phyloP scores from a whole-genome alignment of 2,888 invertebrate genomes.

The Encarsia formosa region DNA sequence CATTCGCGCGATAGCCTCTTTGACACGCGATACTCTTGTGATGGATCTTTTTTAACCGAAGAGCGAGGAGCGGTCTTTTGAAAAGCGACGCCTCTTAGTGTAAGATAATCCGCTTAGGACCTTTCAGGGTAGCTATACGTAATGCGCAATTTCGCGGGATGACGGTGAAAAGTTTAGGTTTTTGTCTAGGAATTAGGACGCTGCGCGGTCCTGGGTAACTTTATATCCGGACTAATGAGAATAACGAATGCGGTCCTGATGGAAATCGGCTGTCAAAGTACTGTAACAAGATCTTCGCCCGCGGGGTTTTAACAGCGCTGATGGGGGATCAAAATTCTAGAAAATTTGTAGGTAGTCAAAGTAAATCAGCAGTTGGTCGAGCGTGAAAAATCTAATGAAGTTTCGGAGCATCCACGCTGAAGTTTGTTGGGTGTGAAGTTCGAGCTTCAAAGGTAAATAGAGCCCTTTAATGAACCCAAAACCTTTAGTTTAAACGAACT shows the following conservation, averaged over 20 bases:
- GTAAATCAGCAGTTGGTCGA: no score
- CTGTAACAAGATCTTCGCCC: background rate
- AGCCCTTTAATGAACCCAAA: no score
- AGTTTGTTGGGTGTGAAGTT: no score
- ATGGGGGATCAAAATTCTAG: background rate
- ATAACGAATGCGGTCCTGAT: background rate
- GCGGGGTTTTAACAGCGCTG: background rate
- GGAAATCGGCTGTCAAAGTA: background rate
- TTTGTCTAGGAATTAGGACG: no score
- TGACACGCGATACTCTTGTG: constrained; percentile 24
- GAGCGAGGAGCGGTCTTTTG: constrained; percentile 12
- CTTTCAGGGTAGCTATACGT: background rate
- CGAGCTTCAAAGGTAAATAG: no score
- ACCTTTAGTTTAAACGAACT: no score
- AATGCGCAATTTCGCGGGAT: constrained; percentile 19
- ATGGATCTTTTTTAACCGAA: background rate
- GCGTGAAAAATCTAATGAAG: no score
- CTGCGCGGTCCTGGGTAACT: constrained; percentile 1
- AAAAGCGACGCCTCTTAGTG: constrained; percentile 13
- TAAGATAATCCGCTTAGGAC: constrained; percentile 23
- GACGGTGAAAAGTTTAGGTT: no score
- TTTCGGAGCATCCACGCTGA: no score
- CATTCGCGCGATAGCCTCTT: constrained; percentile 11
- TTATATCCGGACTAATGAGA: constrained; percentile 5
- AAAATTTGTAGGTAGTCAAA: no score